Evolutionary conservation across 2,888 invertebrate genomes (phyloP).

Genomic region (Serripes groenlandicus): DNA sequence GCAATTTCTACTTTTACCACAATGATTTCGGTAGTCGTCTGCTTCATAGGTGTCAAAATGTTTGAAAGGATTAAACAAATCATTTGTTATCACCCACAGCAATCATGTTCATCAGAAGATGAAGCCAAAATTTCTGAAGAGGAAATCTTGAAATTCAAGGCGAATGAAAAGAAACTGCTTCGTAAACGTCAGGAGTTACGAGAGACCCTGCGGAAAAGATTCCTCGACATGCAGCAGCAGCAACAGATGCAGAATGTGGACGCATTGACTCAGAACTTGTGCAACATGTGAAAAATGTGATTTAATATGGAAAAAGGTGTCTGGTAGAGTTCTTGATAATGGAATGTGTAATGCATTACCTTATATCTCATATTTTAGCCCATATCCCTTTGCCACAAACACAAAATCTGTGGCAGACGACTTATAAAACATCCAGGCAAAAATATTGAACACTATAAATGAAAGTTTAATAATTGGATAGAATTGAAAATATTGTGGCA

Average conservation of each 20-base stretch:
- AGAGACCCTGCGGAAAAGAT: conserved; percentile 93
- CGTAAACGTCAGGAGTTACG: conserved; percentile 94
- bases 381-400: too few species aligned
- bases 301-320: not conserved
- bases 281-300: conserved; percentile 15
- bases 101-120: conserved; percentile 90
- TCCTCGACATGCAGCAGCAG: conserved; percentile 87
- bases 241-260: conserved; percentile 28
- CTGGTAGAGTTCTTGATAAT: too few species aligned
- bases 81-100: conserved; percentile 52
- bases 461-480: too few species aligned
- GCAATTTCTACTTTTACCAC: not conserved
- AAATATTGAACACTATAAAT: too few species aligned
- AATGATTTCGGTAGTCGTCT: not conserved
- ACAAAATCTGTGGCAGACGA: too few species aligned
- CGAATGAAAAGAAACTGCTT: conserved; percentile 92
- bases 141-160: conserved; percentile 95
- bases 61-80: not conserved
- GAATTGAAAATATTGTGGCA: not conserved
- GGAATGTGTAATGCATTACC: too few species aligned
- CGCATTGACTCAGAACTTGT: conserved; percentile 18
- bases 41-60: not conserved
- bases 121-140: conserved; percentile 92
- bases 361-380: too few species aligned
- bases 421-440: too few species aligned